Conservation (phyloP, 2,888 invertebrate genomes). For the Herminia tarsipennalis region DNA sequence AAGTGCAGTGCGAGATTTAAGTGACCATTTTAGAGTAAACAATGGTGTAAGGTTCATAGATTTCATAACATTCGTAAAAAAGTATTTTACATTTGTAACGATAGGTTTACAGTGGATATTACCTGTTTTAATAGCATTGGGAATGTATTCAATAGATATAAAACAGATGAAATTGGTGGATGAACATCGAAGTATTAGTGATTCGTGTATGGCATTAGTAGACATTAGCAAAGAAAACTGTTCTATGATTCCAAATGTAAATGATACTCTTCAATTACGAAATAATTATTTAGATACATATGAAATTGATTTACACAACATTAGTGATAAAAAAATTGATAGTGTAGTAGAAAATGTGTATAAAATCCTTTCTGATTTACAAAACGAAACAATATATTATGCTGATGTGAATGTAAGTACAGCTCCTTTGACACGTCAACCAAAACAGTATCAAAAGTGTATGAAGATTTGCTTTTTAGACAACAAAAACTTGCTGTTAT, state of each 20-base stretch:
- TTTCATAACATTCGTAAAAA: conserved; percentile 55
- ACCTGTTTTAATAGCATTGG: conserved; percentile 64
- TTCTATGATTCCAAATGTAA: conserved; percentile 30
- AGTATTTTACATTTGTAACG: conserved; percentile 63
- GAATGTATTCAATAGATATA: conserved; percentile 72
- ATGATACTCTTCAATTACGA: conserved; percentile 51
- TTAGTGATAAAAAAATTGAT: conserved; percentile 49
- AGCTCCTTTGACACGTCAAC: conserved; percentile 47
- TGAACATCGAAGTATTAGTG: conserved; percentile 49
- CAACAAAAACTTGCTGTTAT: conserved; percentile 66
- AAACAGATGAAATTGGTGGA: conserved; percentile 52
- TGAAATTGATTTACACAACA: conserved; percentile 50
- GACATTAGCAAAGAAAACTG: conserved; percentile 61
- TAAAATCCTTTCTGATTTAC: conserved; percentile 61
- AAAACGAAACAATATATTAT: conserved; percentile 52
- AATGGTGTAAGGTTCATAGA: conserved; percentile 25
- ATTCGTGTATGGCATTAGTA: conserved; percentile 67
- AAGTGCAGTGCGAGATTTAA: conserved; percentile 58
- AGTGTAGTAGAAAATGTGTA: conserved; percentile 65
- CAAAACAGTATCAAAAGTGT: conserved; percentile 59
- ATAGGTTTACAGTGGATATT: conserved; percentile 71
- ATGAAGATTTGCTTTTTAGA: conserved; percentile 72
- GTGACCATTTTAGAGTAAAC: conserved; percentile 30
- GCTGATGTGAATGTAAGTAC: conserved; percentile 54
- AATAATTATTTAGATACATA: conserved; percentile 62